Base-by-base conservation (phyloP, 2,797 vertebrate species). In the Alcedo quadribrachys region DNA sequence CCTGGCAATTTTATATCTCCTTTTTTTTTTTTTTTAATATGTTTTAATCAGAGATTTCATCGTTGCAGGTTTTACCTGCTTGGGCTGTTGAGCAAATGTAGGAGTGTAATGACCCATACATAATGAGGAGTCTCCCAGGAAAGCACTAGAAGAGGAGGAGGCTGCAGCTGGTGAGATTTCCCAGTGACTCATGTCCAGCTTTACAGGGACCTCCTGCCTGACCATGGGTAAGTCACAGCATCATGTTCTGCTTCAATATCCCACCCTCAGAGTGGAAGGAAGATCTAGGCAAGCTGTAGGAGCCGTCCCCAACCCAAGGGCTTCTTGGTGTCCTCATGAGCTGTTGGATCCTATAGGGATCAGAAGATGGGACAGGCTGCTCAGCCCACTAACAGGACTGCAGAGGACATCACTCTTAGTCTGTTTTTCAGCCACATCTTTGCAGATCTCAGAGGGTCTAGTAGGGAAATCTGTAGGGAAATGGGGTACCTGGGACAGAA, bases 321-420 rank as follows among this genome's bases (percentile, higher is more conserved):
- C 27, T 62, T 48, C 37, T 2, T 15, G 45, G 16, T 63, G 48
- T 40, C 37, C 60, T 53, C 66, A 11, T 8, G 42, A 28, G 25
- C 30, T 17, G 54, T 18, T 57, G 53, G 30, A 11, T n/a, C 62
- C 37, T 7, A 2, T 3, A 21, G 33, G 43, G 27, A 42, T 42
- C 18, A 8, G 15, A 63, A 22, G 24, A 9, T 20, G 2, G 8
- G 27, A 18, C 4, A 18, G 58, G n/a, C 18, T 45, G n/a, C 73
- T 37, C n/a, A 4, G 24, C 25, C 10, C 1, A 78, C 35, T 9
- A 40, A 19, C 5, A 55, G 66, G 45, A 15, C 10, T 13, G 67
- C 57, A 32, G 35, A 25, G 33, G 54, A 3, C 0, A 0, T 33
- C 40, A 7, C 3, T 5, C 5, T 2, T n/a, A 33, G 9, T 8